Conservation (phyloP, 2,888 invertebrate genomes). For the Polyommatus icarus region DNA sequence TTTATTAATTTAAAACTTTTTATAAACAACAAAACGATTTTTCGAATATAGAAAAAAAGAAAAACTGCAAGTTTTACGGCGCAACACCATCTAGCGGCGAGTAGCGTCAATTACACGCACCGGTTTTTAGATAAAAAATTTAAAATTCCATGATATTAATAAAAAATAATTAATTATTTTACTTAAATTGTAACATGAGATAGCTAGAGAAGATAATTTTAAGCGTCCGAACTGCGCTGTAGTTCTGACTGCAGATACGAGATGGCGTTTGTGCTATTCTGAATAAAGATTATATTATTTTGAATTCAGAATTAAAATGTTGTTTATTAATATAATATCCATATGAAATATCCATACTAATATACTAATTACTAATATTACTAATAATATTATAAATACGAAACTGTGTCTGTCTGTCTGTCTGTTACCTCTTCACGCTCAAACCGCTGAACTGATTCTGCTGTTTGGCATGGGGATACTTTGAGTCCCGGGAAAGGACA, state of each 20-base stretch:
- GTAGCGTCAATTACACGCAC: slow-evolving; percentile 44
- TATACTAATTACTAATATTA: too few relatives aligned
- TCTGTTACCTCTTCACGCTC: too few relatives aligned
- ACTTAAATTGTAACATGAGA: neutral
- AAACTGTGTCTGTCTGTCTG: too few relatives aligned
- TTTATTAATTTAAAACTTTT: neutral
- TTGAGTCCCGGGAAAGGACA: too few relatives aligned
- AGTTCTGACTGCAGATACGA: neutral
- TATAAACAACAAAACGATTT: neutral
- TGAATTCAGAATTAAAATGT: too few relatives aligned
- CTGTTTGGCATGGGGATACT: too few relatives aligned
- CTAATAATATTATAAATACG: too few relatives aligned
- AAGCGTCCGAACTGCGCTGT: neutral
- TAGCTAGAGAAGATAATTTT: neutral
- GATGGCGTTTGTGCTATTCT: neutral
- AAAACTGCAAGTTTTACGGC: neutral
- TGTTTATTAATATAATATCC: too few relatives aligned
- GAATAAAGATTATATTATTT: neutral
- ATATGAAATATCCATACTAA: too few relatives aligned
- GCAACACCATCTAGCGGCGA: slow-evolving; percentile 50
- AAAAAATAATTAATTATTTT: neutral
- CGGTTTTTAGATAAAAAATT: neutral
- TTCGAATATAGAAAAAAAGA: neutral
- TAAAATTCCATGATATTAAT: neutral
- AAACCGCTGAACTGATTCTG: too few relatives aligned